Evolutionary conservation across 1,140 invertebrate species (phyloP), one percentile per base, ranked within the genome.

Genomic region (Bilobella aurantiaca): DNA sequence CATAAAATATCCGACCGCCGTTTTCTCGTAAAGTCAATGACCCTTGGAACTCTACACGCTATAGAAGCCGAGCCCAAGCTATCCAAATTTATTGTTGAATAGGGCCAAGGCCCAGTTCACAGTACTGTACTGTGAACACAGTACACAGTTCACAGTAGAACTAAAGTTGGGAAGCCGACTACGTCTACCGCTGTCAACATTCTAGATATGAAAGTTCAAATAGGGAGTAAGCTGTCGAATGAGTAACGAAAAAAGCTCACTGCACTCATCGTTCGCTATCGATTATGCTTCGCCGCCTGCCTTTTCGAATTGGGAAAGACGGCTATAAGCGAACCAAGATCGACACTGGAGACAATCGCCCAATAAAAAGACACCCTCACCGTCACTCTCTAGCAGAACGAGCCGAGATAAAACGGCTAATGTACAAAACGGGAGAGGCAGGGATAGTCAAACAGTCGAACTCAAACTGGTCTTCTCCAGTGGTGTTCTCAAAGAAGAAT

Each of bases 401-500:
- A 28, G 68, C 74, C 56, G 67, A 72, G 14, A 69, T 78, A 28
- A 62, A 72, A 5, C 21, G 69, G 69, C 75, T 79, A 53, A 65
- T 79, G 14, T 49, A 73, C n/a, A 74, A 79, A 28, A 49, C 77
- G 16, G 47, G 77, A 63, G 27, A 73, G 14, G 66, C 62, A 5
- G 70, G 73, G 2, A 76, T 81, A 0, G 76, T 80, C 31, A 63
- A 75, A 18, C 69, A 74, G 46, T 77, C 75, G 16, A 68, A 60
- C 12, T 78, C 76, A 8, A 73, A 77, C 1, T 82, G 75, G 70
- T 70, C 78, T 3, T 76, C 77, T 32, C 78, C 79, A 0, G 72
- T 79, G 0, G 68, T 82, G 0, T 67, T 81, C 8, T 76, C 76
- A 0, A 64, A 67, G 59, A 83, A 83, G 66, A 77, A 76, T 60